phyloP scores from a whole-genome alignment of 2,113 vertebrate species.

The Nothoprocta perdicaria region DNA sequence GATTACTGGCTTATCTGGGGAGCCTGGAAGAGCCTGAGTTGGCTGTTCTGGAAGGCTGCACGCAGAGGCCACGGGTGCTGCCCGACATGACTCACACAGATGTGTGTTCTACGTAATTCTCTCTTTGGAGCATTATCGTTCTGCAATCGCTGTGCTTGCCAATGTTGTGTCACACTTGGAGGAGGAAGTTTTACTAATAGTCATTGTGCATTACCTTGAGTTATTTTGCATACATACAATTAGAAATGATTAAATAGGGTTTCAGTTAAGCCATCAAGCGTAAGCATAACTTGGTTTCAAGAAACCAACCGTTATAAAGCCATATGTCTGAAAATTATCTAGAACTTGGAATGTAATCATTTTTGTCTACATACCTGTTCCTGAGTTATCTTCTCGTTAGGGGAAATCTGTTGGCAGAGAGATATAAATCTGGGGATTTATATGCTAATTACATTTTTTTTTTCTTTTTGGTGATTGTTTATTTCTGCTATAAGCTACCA shows the following conservation, averaged over 20 bases:
- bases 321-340: not conserved
- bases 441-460: not conserved
- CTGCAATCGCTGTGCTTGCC: not conserved
- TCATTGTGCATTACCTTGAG: not conserved
- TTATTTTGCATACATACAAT: not conserved
- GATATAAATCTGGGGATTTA: not conserved
- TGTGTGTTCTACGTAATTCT: conserved; percentile 10
- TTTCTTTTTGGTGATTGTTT: not conserved
- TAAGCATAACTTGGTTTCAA: not conserved
- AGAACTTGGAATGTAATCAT: not conserved
- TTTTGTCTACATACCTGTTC: not conserved
- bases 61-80: not conserved
- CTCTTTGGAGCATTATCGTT: conserved; percentile 24
- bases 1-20: not conserved
- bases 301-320: not conserved
- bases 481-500: not conserved
- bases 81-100: conserved; percentile 34
- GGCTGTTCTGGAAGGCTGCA: not conserved
- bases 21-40: not conserved
- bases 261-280: not conserved
- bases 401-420: not conserved
- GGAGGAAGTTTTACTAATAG: not conserved
- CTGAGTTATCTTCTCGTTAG: not conserved
- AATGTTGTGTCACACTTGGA: conserved; percentile 20
- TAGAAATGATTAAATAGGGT: not conserved